phyloP scores from a whole-genome alignment of 2,113 vertebrate genomes.

The Apistogramma diplotaenia region DNA sequence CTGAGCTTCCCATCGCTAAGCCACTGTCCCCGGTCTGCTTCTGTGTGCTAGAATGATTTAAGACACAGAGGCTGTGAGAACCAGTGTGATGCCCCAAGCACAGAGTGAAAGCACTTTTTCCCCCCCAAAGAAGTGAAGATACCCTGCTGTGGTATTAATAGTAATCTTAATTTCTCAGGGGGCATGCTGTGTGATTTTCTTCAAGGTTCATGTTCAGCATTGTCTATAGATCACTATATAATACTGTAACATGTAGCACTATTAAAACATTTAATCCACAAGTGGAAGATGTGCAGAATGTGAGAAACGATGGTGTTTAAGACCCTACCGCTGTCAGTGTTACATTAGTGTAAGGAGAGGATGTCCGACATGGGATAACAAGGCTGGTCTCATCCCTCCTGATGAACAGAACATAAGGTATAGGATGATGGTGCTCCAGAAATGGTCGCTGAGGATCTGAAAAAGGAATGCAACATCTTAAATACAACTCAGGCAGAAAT shows the following conservation, averaged over 20 bases:
- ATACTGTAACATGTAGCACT: neutral
- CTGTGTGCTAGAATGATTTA: conserved; percentile 15
- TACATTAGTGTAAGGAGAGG: conserved; percentile 77
- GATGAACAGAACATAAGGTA: conserved; percentile 35
- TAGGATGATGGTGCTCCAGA: conserved; percentile 38
- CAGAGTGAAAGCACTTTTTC: neutral
- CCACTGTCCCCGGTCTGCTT: conserved; percentile 46
- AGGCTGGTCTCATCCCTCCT: conserved; percentile 53
- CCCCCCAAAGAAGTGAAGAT: neutral
- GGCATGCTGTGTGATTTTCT: neutral
- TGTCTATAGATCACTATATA: neutral
- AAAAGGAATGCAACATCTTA: neutral
- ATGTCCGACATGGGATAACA: conserved; percentile 83
- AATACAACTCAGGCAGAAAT: neutral
- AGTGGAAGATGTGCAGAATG: neutral
- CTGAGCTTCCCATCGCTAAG: conserved; percentile 51
- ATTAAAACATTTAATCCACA: neutral
- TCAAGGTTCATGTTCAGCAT: neutral
- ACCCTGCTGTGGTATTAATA: conserved; percentile 1
- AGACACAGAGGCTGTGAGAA: conserved; percentile 60
- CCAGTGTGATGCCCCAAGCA: neutral
- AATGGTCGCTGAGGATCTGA: conserved; percentile 83
- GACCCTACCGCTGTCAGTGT: conserved; percentile 77
- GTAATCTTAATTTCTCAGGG: neutral
- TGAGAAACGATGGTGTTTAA: neutral